These are phyloP conservation scores for Cabera pusaria DNA, from an alignment of 2,888 invertebrate genomes.

Conservation along the genomic window DNA sequence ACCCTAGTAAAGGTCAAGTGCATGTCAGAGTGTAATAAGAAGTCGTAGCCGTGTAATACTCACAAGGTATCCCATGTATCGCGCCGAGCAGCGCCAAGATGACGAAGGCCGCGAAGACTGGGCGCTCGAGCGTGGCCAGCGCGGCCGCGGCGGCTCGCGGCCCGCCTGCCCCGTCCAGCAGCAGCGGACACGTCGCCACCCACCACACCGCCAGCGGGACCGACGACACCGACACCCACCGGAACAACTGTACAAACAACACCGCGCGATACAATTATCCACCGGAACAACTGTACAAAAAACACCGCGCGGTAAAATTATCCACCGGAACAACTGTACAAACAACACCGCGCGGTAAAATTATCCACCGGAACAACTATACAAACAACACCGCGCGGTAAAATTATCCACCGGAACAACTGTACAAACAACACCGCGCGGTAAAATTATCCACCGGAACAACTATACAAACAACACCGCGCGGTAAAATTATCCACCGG, in stretches of 20 bases:
- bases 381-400: too few relatives aligned
- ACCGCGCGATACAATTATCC: neutral
- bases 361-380: too few relatives aligned
- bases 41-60: too few relatives aligned
- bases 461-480: too few relatives aligned
- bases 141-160: constrained; percentile 50
- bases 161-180: constrained; percentile 49
- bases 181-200: constrained; percentile 54
- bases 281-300: neutral
- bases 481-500: too few relatives aligned
- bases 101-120: constrained; percentile 60
- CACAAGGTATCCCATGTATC: constrained; percentile 62
- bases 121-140: constrained; percentile 64
- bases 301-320: neutral
- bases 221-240: constrained; percentile 49
- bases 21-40: too few relatives aligned
- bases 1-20: too few relatives aligned
- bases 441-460: too few relatives aligned
- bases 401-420: too few relatives aligned
- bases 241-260: constrained; percentile 49
- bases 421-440: too few relatives aligned
- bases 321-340: neutral
- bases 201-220: constrained; percentile 59
- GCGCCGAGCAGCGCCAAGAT: constrained; percentile 60
- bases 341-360: too few relatives aligned